Percentiles rank a stretch among this genome's conserved stretches.
These are phyloP conservation scores for Sebastes melanostomus DNA, from an alignment of 2,797 vertebrate species.

Conservation along the genomic window DNA sequence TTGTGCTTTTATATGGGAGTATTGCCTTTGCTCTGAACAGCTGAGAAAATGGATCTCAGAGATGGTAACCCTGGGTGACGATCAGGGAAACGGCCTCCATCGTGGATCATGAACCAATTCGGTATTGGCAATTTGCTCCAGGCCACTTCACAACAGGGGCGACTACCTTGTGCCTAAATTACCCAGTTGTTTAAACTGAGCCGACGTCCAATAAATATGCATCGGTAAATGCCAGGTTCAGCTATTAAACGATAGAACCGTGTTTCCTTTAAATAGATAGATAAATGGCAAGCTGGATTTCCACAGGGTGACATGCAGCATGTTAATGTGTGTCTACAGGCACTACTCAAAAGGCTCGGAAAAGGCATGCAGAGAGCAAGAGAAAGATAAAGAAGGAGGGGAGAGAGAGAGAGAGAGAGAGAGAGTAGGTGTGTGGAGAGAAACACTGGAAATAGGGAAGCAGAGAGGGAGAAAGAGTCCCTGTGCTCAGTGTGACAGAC, in stretches of 20 bases:
- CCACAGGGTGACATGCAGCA: conserved; percentile 74
- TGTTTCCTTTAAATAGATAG: conserved; percentile 74
- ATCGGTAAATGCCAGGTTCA: conserved; percentile 68
- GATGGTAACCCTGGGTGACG: conserved; percentile 42
- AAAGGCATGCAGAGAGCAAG: conserved; percentile 72
- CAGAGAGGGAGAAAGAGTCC: conserved; percentile 37
- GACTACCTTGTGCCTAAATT: conserved; percentile 42
- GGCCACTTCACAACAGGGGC: conserved; percentile 42
- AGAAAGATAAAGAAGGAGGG: conserved; percentile 10
- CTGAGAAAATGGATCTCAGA: conserved; percentile 55
- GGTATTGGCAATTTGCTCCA: conserved; percentile 40
- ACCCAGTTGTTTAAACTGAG: conserved; percentile 48
- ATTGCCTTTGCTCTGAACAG: conserved; percentile 65
- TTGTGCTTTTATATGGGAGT: conserved; percentile 78
- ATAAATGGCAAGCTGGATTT: conserved; percentile 79
- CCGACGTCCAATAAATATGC: conserved; percentile 59
- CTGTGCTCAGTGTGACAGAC: conserved; percentile 64
- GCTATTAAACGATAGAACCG: conserved; percentile 55
- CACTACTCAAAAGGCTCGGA: conserved; percentile 72
- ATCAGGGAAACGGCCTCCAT: conserved; percentile 40
- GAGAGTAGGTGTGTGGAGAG: conserved; percentile 18
- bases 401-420: neutral
- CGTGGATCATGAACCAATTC: conserved; percentile 49
- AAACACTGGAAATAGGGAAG: conserved; percentile 48
- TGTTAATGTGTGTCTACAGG: conserved; percentile 77